Percentiles rank a stretch among this genome's conserved stretches.
These are phyloP conservation scores for Indicator indicator DNA, from an alignment of 2,113 vertebrate species.

Conservation along the genomic window DNA sequence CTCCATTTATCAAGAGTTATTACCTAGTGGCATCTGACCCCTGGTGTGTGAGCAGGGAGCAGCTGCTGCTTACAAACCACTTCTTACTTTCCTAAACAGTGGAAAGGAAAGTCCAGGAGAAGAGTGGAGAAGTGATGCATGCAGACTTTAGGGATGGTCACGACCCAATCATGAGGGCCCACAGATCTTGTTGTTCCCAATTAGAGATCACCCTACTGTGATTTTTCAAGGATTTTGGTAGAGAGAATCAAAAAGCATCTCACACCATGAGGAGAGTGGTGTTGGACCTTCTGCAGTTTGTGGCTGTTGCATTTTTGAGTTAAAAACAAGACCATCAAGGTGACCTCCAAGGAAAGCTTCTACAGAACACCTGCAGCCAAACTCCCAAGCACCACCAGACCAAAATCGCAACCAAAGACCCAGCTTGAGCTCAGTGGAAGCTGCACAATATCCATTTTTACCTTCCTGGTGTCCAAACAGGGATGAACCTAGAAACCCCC, in stretches of 20 bases:
- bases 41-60: not conserved
- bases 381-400: not conserved
- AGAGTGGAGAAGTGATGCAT: rapidly evolving
- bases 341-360: not conserved
- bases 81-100: not conserved
- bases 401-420: not conserved
- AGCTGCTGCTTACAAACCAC: not conserved
- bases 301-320: not conserved
- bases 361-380: not conserved
- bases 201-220: not conserved
- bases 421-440: not conserved
- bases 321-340: not conserved
- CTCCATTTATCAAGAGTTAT: slow-evolving; percentile 11
- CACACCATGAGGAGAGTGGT: rapidly evolving
- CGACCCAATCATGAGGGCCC: not conserved
- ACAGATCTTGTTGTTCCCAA: rapidly evolving
- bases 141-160: not conserved
- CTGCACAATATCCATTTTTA: no score
- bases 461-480: no score
- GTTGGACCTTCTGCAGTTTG: not conserved
- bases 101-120: not conserved
- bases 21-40: not conserved
- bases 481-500: no score
- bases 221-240: not conserved
- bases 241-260: not conserved